Base-by-base conservation (phyloP, 2,113 vertebrate genomes). In the Neotragus moschatus region DNA sequence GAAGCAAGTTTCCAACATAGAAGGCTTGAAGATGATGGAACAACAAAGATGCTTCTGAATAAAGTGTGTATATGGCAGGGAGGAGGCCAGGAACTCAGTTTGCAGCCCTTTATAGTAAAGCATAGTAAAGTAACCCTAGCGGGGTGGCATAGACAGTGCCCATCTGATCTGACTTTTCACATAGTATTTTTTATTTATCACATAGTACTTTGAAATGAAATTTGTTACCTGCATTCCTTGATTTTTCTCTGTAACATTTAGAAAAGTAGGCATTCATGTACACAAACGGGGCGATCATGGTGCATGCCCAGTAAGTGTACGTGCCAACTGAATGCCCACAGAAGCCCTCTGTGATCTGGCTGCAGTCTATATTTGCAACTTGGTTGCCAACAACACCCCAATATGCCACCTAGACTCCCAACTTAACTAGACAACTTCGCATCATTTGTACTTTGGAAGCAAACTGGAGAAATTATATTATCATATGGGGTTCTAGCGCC, bases 401-500 rank as follows among this genome's bases (percentile, higher is more conserved):
- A 36, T 36, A 87, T 21, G 73, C 15, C 56, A 70, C 30, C 19
- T 53, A 84, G n/a, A 53, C 45, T 96, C 84, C 84, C 70, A 77
- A 17, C 23, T 49, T 89, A 75, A 96, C 16, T 36, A 3, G 15
- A 49, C 21, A 95, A 33, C 84, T 88, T 79, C 1, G 5, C 26
- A 51, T 45, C 3, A 19, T 51, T 21, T 80, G 36, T 25, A 39
- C 19, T 21, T 53, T 19, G 43, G 23, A 25, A 12, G 4, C n/a
- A 53, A 73, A 33, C 1, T 13, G 11, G 30, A 81, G 39, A 39
- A 56, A 84, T 51, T 49, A 51, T 33, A 86, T 17, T 21, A 61
- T 86, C 14, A 88, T 4, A 19, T 82, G 58, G 75, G 15, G 28
- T 91, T 97, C 75, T 97, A 90, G 23, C 47, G 85, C 97, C 97